phyloP scores from a whole-genome alignment of 1,140 invertebrate genomes.

The Bombus waltoni region DNA sequence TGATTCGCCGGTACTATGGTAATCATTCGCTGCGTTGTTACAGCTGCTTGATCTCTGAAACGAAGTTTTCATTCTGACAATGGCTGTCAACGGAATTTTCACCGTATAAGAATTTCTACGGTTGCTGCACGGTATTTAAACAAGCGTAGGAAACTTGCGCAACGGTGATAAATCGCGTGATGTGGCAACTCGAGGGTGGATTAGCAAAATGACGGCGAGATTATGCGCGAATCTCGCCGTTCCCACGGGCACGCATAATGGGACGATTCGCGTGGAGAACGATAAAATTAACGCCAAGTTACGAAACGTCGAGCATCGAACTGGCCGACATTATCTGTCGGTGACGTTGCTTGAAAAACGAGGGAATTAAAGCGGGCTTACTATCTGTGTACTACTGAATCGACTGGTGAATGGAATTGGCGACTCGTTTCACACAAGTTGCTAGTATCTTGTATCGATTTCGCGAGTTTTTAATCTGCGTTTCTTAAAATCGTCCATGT shows the following conservation, averaged over 20 bases:
- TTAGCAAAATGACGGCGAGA: not conserved
- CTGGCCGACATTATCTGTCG: not conserved
- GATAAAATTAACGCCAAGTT: conserved; percentile 8
- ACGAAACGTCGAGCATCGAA: conserved; percentile 8
- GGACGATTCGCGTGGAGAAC: not conserved
- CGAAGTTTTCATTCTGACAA: not conserved
- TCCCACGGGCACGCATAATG: conserved; percentile 17
- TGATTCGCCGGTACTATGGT: too few species aligned
- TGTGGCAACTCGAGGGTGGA: not conserved
- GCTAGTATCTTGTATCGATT: not conserved
- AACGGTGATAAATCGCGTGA: not conserved
- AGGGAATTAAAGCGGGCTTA: not conserved
- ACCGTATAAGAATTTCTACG: not conserved
- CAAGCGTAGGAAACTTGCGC: not conserved
- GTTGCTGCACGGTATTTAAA: not conserved
- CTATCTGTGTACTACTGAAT: not conserved
- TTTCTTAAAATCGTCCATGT: too few species aligned
- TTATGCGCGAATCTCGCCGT: conserved; percentile 2
- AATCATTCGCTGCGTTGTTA: too few species aligned
- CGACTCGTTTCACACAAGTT: too few species aligned
- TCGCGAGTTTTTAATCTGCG: too few species aligned
- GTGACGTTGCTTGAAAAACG: not conserved
- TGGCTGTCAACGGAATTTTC: not conserved
- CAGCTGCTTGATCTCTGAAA: not conserved
- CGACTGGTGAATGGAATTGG: not conserved